Evolutionary conservation across 2,888 invertebrate genomes (phyloP), one percentile per base, ranked within the genome.

Genomic region (Leucozona laternaria): DNA sequence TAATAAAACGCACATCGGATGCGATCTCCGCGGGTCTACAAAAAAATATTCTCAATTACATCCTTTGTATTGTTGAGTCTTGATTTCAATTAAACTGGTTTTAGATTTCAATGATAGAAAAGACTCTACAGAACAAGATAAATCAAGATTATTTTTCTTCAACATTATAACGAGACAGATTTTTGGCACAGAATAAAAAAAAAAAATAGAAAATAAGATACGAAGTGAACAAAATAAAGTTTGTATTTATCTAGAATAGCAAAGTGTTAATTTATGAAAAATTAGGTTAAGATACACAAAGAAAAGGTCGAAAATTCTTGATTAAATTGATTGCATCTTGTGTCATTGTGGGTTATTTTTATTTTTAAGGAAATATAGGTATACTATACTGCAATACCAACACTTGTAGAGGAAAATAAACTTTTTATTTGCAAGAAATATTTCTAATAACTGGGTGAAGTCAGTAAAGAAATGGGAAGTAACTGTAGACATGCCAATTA

Each of bases 71-170:
- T 25, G 48, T 31, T 48, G 31, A 48, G 66, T 48, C 48, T 58
- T 40, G 34, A 45, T 43, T 45, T 72, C 72, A 72, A 60, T 60
- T 60, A n/a, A 25, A 60, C 40, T 15, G 40, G 60, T 60, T 60
- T 60, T 25, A 40, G n/a, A 60, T 40, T 60, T 60, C 25, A 60
- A 40, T 25, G 22, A 60, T 10, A 60, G 2, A 34, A 34, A 22
- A 13, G 11, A 60, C 11, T 37, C 3, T 28, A 8, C 22, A 40
- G 15, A 60, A 4, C 15, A 40, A n/a, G 25, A 60, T 60, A 60
- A 60, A 25, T 57, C 57, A 34, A 31, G 17, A 57, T 55, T 55
- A 6, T 34, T 34, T 34, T 57, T 57, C 31, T n/a, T n/a, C n/a
- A n/a, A 57, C 55, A 11, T 57, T 53, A 25, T 53, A 53, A 7